Percentiles rank a stretch among this genome's conserved stretches.
These are phyloP conservation scores for Paramuricea clavata DNA, from an alignment of 92 coral and sea anemone genomes.

Conservation along the genomic window DNA sequence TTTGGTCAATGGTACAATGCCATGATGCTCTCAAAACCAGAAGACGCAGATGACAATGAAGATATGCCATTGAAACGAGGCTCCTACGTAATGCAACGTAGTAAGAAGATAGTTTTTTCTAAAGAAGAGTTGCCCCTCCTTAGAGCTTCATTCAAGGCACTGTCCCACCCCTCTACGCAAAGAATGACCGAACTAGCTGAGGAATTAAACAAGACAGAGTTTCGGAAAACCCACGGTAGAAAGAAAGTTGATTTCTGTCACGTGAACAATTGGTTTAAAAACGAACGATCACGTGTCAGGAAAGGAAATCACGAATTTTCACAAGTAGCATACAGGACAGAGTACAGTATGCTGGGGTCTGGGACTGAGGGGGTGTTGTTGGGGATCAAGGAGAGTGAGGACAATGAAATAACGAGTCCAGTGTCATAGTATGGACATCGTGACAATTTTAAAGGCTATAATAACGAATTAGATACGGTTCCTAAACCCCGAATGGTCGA, in stretches of 20 bases:
- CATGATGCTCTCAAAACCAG: slow-evolving; percentile 79
- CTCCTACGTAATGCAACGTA: slow-evolving; percentile 72
- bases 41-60: slow-evolving; percentile 66
- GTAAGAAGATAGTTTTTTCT: slow-evolving; percentile 94
- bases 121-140: slow-evolving; percentile 84
- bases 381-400: neutral
- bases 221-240: slow-evolving; percentile 69
- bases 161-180: slow-evolving; percentile 85
- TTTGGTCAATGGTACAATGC: slow-evolving; percentile 96
- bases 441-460: too few species aligned
- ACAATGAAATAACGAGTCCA: neutral
- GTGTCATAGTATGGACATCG: neutral
- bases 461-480: too few species aligned
- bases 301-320: slow-evolving; percentile 78
- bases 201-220: slow-evolving; percentile 81
- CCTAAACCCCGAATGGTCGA: too few species aligned
- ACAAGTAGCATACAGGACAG: slow-evolving; percentile 23
- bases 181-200: slow-evolving; percentile 84
- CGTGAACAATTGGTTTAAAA: slow-evolving; percentile 98
- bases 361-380: neutral
- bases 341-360: neutral
- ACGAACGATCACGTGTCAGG: slow-evolving; percentile 91
- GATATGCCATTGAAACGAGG: slow-evolving; percentile 72
- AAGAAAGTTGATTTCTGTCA: slow-evolving; percentile 87
- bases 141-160: slow-evolving; percentile 85